Percentiles rank a stretch among this genome's conserved stretches.
These are phyloP conservation scores for Zygothrica quintamaculata DNA, from an alignment of 2,888 invertebrate genomes.

Conservation along the genomic window DNA sequence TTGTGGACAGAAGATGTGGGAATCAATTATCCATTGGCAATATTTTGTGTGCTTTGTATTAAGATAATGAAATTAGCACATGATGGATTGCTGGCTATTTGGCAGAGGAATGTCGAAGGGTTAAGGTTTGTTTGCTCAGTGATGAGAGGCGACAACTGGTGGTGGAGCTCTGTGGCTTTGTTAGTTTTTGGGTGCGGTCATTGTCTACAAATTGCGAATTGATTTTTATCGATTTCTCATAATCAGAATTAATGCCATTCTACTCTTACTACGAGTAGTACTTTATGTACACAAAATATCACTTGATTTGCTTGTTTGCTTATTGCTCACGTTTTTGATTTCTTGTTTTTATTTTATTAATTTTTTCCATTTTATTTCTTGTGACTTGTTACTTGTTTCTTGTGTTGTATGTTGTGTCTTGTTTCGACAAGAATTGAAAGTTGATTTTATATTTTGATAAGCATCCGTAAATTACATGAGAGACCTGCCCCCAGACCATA, in stretches of 20 bases:
- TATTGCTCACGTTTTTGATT: slow-evolving; percentile 69
- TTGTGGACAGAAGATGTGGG: no score
- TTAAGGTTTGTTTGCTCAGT: background rate
- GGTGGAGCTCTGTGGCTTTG: background rate
- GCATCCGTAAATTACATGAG: slow-evolving; percentile 75
- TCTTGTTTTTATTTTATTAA: slow-evolving; percentile 30
- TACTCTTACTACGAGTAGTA: background rate
- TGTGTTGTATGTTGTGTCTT: slow-evolving; percentile 18
- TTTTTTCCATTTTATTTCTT: slow-evolving; percentile 18
- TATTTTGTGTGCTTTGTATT: no score
- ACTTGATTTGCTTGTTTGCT: slow-evolving; percentile 68
- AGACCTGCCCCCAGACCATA: slow-evolving; percentile 59
- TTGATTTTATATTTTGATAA: slow-evolving; percentile 77
- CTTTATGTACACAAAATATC: slow-evolving; percentile 67
- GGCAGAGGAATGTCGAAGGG: background rate
- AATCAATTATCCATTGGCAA: no score
- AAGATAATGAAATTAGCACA: no score
- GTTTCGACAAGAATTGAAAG: slow-evolving; percentile 66
- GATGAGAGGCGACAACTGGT: background rate
- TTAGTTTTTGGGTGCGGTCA: slow-evolving; percentile 54
- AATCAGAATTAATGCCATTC: slow-evolving; percentile 69
- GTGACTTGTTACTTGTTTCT: slow-evolving; percentile 37
- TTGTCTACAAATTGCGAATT: slow-evolving; percentile 76
- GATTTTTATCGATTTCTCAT: slow-evolving; percentile 78
- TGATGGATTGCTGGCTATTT: slow-evolving; percentile 23